These are phyloP conservation scores for Ictalurus punctatus DNA, from an alignment of 2,113 vertebrate species.

Conservation along the genomic window DNA sequence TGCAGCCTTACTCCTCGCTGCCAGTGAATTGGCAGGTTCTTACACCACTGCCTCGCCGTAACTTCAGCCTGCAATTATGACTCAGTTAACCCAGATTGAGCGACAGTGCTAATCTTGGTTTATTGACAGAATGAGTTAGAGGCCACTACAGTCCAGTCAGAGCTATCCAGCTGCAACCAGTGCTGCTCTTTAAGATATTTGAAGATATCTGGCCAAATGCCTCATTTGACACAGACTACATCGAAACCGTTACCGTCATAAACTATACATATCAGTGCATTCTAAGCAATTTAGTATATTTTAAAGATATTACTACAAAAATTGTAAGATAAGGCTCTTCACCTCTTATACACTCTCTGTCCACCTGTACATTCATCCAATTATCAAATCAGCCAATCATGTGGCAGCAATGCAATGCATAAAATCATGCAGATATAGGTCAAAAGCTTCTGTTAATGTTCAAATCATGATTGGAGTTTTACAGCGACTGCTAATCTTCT, in stretches of 20 bases:
- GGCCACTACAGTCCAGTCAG: conserved; percentile 23
- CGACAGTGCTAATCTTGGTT: not conserved
- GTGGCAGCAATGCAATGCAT: not conserved
- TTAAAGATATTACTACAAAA: not conserved
- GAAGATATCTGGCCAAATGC: not conserved
- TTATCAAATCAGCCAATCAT: not conserved
- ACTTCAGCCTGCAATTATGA: conserved; percentile 67
- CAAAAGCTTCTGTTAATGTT: too few species aligned
- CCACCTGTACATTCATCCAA: not conserved
- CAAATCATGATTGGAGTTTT: not conserved
- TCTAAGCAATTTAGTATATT: not conserved
- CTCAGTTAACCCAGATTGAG: conserved; percentile 69
- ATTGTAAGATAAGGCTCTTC: not conserved
- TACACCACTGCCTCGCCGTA: conserved; percentile 53
- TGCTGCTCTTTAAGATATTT: not conserved
- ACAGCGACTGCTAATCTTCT: not conserved
- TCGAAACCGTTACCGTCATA: not conserved
- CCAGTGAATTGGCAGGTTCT: conserved; percentile 70
- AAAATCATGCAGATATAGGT: too few species aligned
- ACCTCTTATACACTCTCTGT: not conserved
- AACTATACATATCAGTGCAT: not conserved
- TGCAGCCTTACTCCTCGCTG: conserved; percentile 62
- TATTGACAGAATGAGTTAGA: conserved; percentile 14
- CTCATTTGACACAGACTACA: not conserved
- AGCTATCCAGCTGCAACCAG: not conserved